Percentiles rank a stretch among this genome's conserved stretches.
phyloP scores from a whole-genome alignment of 1,140 invertebrate species.

The Pseudomyrmex dendroicus region DNA sequence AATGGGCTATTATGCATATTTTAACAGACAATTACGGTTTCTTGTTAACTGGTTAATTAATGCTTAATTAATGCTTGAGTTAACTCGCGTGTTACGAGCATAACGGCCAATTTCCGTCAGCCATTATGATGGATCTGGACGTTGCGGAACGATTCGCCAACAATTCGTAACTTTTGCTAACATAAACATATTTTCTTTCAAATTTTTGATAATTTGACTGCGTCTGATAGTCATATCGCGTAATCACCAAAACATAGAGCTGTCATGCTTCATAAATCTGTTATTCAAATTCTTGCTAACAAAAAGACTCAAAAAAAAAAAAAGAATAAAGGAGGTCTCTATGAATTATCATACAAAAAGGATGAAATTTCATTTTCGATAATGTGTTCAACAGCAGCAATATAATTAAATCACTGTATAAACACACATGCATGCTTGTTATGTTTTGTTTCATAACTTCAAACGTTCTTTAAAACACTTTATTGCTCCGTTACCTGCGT shows the following conservation, averaged over 20 bases:
- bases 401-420: constrained; percentile 9
- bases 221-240: neutral
- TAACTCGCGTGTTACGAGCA: constrained; percentile 51
- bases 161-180: constrained; percentile 63
- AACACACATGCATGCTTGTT: constrained; percentile 21
- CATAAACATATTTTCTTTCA: constrained; percentile 41
- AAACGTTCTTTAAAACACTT: constrained; percentile 23
- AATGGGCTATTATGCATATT: constrained; percentile 1
- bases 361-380: constrained; percentile 7
- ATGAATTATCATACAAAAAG: neutral
- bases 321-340: too few species aligned
- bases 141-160: constrained; percentile 56
- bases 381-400: neutral
- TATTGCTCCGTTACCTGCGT: constrained; percentile 10
- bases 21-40: constrained; percentile 28
- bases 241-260: neutral
- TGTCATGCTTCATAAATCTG: neutral
- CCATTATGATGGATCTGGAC: constrained; percentile 44
- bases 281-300: neutral
- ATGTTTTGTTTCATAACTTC: constrained; percentile 49
- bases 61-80: constrained; percentile 60
- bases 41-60: constrained; percentile 49
- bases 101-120: constrained; percentile 44
- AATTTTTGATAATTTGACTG: constrained; percentile 61
- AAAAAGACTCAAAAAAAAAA: neutral